Evolutionary conservation across 2,113 vertebrate species (phyloP).

Genomic region (Sisor rabdophorus): DNA sequence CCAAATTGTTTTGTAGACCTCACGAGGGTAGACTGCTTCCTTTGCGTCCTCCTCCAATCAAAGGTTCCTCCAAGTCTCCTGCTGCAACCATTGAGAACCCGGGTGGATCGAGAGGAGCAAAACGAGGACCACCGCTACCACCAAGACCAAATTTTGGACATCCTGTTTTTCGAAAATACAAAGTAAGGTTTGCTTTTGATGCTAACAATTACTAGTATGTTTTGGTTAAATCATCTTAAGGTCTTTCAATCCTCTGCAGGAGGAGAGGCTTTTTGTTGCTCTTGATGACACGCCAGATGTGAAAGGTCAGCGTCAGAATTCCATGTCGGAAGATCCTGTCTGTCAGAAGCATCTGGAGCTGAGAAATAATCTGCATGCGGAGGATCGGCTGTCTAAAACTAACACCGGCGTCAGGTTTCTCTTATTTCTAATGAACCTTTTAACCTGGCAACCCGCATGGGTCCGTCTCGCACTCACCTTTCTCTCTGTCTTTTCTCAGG

Average conservation of each 20-base stretch:
- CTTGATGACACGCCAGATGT: conserved; percentile 23
- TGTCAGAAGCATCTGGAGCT: not conserved
- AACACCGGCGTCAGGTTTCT: conserved; percentile 25
- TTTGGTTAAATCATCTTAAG: not conserved
- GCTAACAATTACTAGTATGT: not conserved
- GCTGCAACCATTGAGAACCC: conserved; percentile 71
- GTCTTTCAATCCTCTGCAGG: not conserved
- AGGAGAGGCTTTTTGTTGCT: conserved; percentile 32
- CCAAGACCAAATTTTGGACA: conserved; percentile 90
- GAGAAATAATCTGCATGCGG: not conserved
- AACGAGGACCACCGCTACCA: conserved; percentile 82
- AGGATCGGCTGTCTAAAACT: not conserved
- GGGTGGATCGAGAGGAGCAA: conserved; percentile 67
- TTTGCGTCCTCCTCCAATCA: conserved; percentile 33
- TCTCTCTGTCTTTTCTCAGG: conserved; percentile 46
- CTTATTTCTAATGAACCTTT: not conserved
- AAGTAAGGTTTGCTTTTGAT: conserved; percentile 61
- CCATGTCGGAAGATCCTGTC: not conserved
- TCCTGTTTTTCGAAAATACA: conserved; percentile 80
- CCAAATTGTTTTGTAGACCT: too few species aligned
- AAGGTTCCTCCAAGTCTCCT: conserved; percentile 59
- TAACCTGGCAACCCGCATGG: not conserved
- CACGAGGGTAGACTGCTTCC: conserved; percentile 61
- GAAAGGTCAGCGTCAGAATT: conserved; percentile 10
- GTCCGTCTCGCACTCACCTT: not conserved